Evolutionary conservation across 1,140 invertebrate species (phyloP).

Genomic region (Ceratosolen solmsi): DNA sequence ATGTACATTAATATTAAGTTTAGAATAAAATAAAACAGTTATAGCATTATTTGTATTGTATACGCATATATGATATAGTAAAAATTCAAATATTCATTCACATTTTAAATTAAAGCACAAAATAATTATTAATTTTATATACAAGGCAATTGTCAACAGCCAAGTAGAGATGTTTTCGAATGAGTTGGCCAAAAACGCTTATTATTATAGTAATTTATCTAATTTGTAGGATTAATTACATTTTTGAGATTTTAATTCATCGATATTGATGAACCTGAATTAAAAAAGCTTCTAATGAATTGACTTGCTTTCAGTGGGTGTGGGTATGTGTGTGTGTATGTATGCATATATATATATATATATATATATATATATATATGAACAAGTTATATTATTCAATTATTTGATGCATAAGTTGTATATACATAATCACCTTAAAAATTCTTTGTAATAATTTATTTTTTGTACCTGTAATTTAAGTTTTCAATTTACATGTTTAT

Average conservation of each 20-base stretch:
- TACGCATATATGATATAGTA: too few species aligned
- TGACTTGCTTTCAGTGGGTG: neutral
- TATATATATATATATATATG: neutral
- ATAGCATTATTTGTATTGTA: constrained; percentile 21
- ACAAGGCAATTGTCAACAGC: constrained; percentile 1
- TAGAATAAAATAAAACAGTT: constrained; percentile 26
- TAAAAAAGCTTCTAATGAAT: constrained; percentile 29
- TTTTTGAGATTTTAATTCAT: constrained; percentile 30
- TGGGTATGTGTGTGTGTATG: neutral
- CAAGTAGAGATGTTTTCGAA: constrained; percentile 23
- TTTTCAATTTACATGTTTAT: neutral
- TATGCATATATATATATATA: neutral
- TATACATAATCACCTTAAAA: constrained; percentile 34
- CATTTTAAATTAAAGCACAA: constrained; percentile 18
- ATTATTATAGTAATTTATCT: constrained; percentile 41
- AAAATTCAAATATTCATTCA: neutral
- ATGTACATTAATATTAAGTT: neutral
- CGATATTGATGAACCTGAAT: constrained; percentile 5
- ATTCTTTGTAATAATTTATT: constrained; percentile 22
- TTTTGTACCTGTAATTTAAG: constrained; percentile 24
- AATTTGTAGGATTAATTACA: constrained; percentile 25
- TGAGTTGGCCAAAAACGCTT: constrained; percentile 26
- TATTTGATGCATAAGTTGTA: constrained; percentile 31
- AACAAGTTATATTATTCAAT: constrained; percentile 32
- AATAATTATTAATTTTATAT: constrained; percentile 28